Percentiles rank a stretch among this genome's conserved stretches.
These are phyloP conservation scores for Arizona elegans DNA, from an alignment of 2,113 vertebrate species.

Conservation along the genomic window DNA sequence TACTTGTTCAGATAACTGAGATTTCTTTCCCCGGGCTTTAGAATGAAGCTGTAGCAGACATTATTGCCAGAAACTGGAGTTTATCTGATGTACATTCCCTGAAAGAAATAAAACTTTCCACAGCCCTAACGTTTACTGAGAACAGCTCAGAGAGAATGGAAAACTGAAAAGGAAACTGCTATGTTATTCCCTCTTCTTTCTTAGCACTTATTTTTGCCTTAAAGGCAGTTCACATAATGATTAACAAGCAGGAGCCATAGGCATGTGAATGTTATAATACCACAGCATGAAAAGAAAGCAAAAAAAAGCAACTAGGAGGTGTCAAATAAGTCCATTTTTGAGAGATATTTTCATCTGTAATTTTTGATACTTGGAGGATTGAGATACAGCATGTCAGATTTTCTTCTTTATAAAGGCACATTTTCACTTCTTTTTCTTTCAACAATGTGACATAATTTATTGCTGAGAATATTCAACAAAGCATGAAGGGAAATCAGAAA, in stretches of 20 bases:
- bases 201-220: not conserved
- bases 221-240: conserved; percentile 5
- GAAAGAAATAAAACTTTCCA: conserved; percentile 26
- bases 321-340: conserved; percentile 7
- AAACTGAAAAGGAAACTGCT: not conserved
- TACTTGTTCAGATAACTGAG: conserved; percentile 15
- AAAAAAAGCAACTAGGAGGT: not conserved
- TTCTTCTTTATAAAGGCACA: not conserved
- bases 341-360: not conserved
- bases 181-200: not conserved
- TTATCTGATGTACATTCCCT: not conserved
- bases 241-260: conserved; percentile 29
- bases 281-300: conserved; percentile 5
- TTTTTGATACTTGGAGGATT: not conserved
- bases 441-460: not conserved
- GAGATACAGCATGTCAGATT: not conserved
- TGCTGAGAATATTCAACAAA: not conserved
- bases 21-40: conserved; percentile 14
- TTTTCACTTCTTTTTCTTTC: not conserved
- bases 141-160: not conserved
- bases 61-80: conserved; percentile 5
- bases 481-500: not conserved
- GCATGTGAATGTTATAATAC: not conserved
- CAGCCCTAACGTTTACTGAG: not conserved
- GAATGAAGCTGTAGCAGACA: not conserved